Conservation (phyloP, 2,113 vertebrate species). For the Potamarius usumacintae region DNA sequence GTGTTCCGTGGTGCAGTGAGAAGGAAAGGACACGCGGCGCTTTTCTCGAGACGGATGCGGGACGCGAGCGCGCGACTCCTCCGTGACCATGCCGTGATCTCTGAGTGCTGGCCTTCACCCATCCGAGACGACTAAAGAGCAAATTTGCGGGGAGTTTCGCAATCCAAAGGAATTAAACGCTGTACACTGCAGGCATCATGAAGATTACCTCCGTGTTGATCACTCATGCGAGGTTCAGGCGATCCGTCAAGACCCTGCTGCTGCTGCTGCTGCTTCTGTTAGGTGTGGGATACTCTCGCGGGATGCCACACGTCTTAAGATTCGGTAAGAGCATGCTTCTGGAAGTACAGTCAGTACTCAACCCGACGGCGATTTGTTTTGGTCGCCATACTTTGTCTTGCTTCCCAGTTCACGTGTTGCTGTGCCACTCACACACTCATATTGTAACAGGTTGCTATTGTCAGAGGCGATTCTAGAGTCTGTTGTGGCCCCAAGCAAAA, state of each 20-base stretch:
- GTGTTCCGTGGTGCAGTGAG: conserved; percentile 94
- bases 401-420: conserved; percentile 52
- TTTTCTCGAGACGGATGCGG: conserved; percentile 83
- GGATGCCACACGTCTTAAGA: conserved; percentile 96
- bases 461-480: too few relatives aligned
- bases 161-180: conserved; percentile 80
- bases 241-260: conserved; percentile 81
- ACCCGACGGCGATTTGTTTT: not conserved
- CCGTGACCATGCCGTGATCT: conserved; percentile 95
- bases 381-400: conserved; percentile 35
- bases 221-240: conserved; percentile 85
- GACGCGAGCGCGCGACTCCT: conserved; percentile 76
- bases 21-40: conserved; percentile 86
- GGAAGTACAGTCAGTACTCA: not conserved
- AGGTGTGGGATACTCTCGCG: conserved; percentile 90
- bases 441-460: conserved; percentile 12
- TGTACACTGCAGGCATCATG: conserved; percentile 84
- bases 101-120: conserved; percentile 70
- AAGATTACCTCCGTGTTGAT: conserved; percentile 85
- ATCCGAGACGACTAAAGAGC: conserved; percentile 75
- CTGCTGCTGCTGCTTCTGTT: conserved; percentile 76
- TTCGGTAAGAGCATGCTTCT: conserved; percentile 86
- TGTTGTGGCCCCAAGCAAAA: too few relatives aligned
- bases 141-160: conserved; percentile 78
- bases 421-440: conserved; percentile 21